phyloP scores from a whole-genome alignment of 2,888 invertebrate species.

The Hyppa rectilinea region DNA sequence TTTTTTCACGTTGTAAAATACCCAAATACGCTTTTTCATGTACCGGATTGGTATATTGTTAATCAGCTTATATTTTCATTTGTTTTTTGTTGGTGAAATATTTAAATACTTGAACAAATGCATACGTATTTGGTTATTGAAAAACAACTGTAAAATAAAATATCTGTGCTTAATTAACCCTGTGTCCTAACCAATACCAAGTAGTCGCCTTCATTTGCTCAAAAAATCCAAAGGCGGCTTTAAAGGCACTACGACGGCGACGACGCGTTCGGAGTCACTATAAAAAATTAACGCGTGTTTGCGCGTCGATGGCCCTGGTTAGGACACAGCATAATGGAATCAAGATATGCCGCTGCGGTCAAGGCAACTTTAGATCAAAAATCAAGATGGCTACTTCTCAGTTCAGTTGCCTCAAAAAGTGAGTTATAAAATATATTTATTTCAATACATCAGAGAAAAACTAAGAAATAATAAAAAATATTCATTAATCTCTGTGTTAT shows the following conservation, averaged over 20 bases:
- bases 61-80: slow-evolving; percentile 23
- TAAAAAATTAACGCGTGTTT: background rate
- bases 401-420: background rate
- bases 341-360: background rate
- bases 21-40: slow-evolving; percentile 47
- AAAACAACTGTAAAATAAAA: background rate
- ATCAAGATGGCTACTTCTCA: background rate
- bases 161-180: background rate
- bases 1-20: slow-evolving; percentile 56
- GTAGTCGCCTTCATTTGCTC: background rate
- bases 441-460: background rate
- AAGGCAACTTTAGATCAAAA: background rate
- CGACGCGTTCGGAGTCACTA: background rate
- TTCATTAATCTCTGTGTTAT: no score
- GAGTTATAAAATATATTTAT: background rate
- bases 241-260: background rate
- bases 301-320: background rate
- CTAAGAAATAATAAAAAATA: background rate
- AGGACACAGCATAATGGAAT: background rate
- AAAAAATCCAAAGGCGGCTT: background rate
- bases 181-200: background rate
- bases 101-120: slow-evolving; percentile 19
- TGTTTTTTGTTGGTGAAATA: slow-evolving; percentile 6
- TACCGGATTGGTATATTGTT: slow-evolving; percentile 25
- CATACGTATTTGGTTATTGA: background rate